Evolutionary conservation across 2,888 invertebrate genomes (phyloP).

Genomic region (Ichneumoninae sp.): DNA sequence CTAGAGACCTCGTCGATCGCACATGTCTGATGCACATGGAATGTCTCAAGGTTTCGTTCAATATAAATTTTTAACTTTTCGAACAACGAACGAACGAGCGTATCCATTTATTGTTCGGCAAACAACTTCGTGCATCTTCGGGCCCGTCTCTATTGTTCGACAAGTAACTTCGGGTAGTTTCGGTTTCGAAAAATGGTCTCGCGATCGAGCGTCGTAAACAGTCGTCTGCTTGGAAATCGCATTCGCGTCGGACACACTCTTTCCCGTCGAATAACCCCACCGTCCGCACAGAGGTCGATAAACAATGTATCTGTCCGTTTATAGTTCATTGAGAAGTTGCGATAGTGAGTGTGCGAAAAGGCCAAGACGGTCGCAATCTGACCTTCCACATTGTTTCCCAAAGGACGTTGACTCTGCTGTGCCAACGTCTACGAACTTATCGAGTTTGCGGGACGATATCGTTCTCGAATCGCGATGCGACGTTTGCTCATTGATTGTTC

Average conservation of each 20-base stretch:
- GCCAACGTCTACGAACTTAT: conserved; percentile 20
- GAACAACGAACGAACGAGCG: not conserved
- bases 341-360: not conserved
- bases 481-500: conserved; percentile 60
- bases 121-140: not conserved
- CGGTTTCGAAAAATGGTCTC: no score
- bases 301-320: not conserved
- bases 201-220: no score
- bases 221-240: not conserved
- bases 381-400: conserved; percentile 47
- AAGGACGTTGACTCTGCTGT: conserved; percentile 57
- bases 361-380: not conserved
- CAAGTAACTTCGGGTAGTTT: no score
- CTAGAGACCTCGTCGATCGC: conserved; percentile 1
- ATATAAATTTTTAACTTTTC: not conserved
- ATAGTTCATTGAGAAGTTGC: conserved; percentile 1
- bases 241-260: not conserved
- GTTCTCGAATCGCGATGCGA: conserved; percentile 28
- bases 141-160: not conserved
- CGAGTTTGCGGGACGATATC: conserved; percentile 42
- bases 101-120: not conserved
- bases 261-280: not conserved
- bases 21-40: conserved; percentile 2
- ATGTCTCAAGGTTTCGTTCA: not conserved
- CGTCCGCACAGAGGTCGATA: not conserved